These are phyloP conservation scores for Nyleta sp. DNA, from an alignment of 2,888 invertebrate genomes.

Conservation along the genomic window DNA sequence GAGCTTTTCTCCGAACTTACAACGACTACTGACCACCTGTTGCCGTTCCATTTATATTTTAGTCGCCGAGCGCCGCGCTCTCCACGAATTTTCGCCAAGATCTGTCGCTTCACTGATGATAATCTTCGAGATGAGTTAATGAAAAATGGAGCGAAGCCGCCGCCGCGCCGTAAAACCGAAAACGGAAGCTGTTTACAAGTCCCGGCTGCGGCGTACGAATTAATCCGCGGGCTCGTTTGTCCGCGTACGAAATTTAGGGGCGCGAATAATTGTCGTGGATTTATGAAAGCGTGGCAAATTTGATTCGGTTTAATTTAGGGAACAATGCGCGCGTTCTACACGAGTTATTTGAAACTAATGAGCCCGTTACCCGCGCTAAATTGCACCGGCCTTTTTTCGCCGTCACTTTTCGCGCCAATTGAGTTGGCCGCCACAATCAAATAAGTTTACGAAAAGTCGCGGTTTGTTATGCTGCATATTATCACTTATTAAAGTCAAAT, in stretches of 20 bases:
- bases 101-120: constrained; percentile 47
- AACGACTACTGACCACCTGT: constrained; percentile 81
- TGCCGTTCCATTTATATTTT: constrained; percentile 81
- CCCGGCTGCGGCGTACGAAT: neutral
- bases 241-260: constrained; percentile 8
- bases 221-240: constrained; percentile 26
- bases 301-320: constrained; percentile 18
- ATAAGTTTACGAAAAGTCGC: no score
- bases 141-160: constrained; percentile 38
- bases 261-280: constrained; percentile 11
- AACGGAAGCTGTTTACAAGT: constrained; percentile 27
- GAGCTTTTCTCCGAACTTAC: constrained; percentile 76
- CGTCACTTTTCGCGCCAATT: neutral
- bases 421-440: neutral
- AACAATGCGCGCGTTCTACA: constrained; percentile 12
- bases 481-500: no score
- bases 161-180: constrained; percentile 21
- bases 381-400: no score
- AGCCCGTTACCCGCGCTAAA: constrained; percentile 7
- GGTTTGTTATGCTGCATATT: no score
- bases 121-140: constrained; percentile 54
- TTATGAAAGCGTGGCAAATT: constrained; percentile 38
- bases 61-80: constrained; percentile 64
- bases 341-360: constrained; percentile 32
- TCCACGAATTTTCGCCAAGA: constrained; percentile 60